phyloP scores from a whole-genome alignment of 2,888 invertebrate genomes.

The Electrophaes corylata region DNA sequence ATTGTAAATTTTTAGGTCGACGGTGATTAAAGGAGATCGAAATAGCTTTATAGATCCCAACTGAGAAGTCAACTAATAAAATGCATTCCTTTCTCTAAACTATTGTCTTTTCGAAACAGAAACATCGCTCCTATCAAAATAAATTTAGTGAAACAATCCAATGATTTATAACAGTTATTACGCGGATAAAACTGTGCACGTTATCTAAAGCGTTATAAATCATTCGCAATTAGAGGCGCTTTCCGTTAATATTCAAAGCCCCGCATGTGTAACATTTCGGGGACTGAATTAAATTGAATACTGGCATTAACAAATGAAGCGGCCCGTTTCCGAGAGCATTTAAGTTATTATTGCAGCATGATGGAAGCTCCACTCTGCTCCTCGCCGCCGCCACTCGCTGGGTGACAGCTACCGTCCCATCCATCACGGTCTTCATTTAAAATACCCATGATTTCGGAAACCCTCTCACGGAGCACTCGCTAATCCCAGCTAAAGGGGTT shows the following conservation, averaged over 20 bases:
- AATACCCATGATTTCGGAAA: constrained; percentile 78
- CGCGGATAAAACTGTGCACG: constrained; percentile 19
- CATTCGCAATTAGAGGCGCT: constrained; percentile 60
- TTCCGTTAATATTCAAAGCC: constrained; percentile 71
- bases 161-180: constrained; percentile 19
- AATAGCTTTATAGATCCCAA: constrained; percentile 55
- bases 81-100: constrained; percentile 31
- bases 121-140: constrained; percentile 18
- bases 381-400: constrained; percentile 58
- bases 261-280: constrained; percentile 74
- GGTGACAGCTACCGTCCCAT: constrained; percentile 78
- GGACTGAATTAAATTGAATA: constrained; percentile 81
- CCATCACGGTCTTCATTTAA: constrained; percentile 82
- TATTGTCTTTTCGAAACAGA: constrained; percentile 36
- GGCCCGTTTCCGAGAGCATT: constrained; percentile 77
- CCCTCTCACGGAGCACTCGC: constrained; percentile 66
- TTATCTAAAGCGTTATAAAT: constrained; percentile 47
- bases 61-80: constrained; percentile 38
- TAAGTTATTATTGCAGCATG: constrained; percentile 80
- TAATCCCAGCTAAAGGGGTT: constrained; percentile 69
- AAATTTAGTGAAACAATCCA: constrained; percentile 14
- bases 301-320: constrained; percentile 82
- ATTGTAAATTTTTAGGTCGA: constrained; percentile 57
- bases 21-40: constrained; percentile 51
- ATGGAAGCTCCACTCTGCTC: constrained; percentile 57